Conservation (phyloP, 2,113 vertebrate species). For the Merops nubicus region DNA sequence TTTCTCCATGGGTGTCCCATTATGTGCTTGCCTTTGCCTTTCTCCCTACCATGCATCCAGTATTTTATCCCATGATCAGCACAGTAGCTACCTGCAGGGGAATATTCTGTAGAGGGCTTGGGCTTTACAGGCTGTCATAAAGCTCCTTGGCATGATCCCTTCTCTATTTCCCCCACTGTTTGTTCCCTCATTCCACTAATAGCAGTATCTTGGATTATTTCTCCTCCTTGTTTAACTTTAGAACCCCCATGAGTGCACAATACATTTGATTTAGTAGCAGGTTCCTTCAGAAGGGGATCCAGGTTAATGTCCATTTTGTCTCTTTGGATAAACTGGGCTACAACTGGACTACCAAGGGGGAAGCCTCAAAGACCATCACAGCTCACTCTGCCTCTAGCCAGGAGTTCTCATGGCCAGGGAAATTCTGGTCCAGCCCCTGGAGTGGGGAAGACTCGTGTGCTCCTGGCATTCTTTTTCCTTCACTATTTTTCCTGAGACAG, state of each 20-base stretch:
- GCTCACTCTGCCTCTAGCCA: not conserved
- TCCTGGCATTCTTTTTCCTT: not conserved
- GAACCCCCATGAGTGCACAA: not conserved
- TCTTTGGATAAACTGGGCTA: not conserved
- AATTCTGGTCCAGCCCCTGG: not conserved
- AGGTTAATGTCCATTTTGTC: not conserved
- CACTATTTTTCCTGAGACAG: not conserved
- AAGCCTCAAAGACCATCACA: not conserved
- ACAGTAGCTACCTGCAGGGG: not conserved
- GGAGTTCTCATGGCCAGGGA: not conserved
- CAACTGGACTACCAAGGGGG: fast-evolving
- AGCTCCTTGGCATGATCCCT: not conserved
- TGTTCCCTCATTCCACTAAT: not conserved
- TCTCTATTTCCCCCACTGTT: not conserved
- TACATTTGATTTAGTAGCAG: not conserved
- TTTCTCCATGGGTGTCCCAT: not conserved
- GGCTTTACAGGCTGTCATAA: not conserved
- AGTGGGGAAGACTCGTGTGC: not conserved
- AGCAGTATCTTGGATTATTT: not conserved
- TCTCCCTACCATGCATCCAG: not conserved
- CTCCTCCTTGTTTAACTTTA: not conserved
- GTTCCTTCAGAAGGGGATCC: not conserved
- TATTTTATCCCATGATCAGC: not conserved
- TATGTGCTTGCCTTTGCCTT: not conserved
- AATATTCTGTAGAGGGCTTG: not conserved